phyloP scores from a whole-genome alignment of 2,113 vertebrate genomes.

The Tragelaphus buxtoni region DNA sequence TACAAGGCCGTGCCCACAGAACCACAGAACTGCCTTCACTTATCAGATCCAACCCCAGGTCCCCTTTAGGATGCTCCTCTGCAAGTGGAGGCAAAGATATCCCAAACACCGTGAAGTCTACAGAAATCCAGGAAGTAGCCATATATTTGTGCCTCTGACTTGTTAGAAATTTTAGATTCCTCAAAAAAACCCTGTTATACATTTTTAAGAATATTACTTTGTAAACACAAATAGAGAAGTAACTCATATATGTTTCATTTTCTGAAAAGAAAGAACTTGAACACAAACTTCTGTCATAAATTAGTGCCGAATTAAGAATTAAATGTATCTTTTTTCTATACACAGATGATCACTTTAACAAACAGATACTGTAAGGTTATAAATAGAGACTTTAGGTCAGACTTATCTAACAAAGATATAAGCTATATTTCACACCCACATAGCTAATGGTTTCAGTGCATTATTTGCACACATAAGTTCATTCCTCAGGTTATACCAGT shows the following conservation, averaged over 20 bases:
- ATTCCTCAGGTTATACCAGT: not conserved
- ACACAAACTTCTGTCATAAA: not conserved
- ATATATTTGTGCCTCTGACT: not conserved
- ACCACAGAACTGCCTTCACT: not conserved
- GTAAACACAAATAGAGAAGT: not conserved
- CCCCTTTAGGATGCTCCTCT: not conserved
- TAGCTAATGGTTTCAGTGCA: not conserved
- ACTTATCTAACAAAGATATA: not conserved
- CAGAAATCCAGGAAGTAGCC: not conserved
- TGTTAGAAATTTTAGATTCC: not conserved
- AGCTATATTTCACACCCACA: not conserved
- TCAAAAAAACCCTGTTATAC: not conserved
- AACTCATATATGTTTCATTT: constrained; percentile 1
- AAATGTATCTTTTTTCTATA: not conserved
- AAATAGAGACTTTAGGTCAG: not conserved
- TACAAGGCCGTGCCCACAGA: not conserved
- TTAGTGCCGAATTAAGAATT: not conserved
- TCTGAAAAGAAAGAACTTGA: not conserved
- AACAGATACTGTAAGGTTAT: not conserved
- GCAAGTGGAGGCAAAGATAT: not conserved
- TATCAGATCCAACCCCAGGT: not conserved
- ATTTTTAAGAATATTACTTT: not conserved
- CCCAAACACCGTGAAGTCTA: not conserved
- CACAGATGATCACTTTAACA: not conserved
- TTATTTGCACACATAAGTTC: not conserved